Evolutionary conservation across 1,140 invertebrate species (phyloP), one percentile per base, ranked within the genome.

Genomic region (Cotesia glomerata): DNA sequence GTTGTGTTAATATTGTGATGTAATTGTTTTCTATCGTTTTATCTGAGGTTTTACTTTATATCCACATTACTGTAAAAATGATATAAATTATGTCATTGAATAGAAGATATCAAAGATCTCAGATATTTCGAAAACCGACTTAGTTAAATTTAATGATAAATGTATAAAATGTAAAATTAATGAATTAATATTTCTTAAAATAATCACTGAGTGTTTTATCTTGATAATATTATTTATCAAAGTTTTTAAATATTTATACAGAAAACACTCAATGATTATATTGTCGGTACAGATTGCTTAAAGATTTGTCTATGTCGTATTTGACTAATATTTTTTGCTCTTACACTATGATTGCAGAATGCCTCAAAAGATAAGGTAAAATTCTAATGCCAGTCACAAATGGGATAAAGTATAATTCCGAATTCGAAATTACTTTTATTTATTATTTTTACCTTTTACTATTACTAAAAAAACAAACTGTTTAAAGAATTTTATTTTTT

Each of bases 341-440:
- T 83, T 85, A 82, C 83, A 78, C 85, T 85, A 84, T 85, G 80
- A 84, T 85, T 78, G 83, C 83, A 85, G 85, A 86, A 80, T 72
- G 81, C 82, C 75, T 82, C 84, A 80, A 86, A 83, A 86, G 82
- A 85, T 78, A 86, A 85, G 84, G 84, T 86, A 86, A 86, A 82
- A 80, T 71, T 79, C 78, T 79, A 78, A 82, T 77, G 74, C 74
- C 74, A 69, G 69, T 75, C 71, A 36, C 63, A 72, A 35, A 45
- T 49, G 14, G 49, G 63, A 65, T 13, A 58, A 66, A 66, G 36
- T 66, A 66, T 72, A 58, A 68, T 39, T 39, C 59, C 4, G 18
- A 54, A 72, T 71, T 16, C 34, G 45, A 52, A 49, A 66, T 59
- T 61, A 36, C 52, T 58, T 35, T 72, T 51, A 72, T 72, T 66